A percentile compares a stretch with the other conserved stretches of the same genome.
Evolutionary conservation across 1,140 invertebrate species (phyloP).

Genomic region (Anastrepha ludens): DNA sequence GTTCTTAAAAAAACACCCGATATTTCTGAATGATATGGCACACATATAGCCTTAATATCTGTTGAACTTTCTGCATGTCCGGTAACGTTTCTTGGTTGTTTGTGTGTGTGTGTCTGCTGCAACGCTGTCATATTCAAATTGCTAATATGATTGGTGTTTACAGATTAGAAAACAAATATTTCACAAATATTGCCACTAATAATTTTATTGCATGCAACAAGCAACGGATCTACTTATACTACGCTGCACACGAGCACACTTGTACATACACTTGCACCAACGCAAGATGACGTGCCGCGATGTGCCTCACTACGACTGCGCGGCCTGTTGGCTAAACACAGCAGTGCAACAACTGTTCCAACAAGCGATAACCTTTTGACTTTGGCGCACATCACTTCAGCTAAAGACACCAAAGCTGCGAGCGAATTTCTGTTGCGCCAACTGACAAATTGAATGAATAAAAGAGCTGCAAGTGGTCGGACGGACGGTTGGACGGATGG

Average conservation of each 20-base stretch:
- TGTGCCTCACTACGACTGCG: constrained; percentile 46
- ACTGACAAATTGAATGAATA: constrained; percentile 75
- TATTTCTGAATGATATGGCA: too few species aligned
- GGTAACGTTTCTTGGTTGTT: neutral
- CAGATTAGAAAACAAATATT: constrained; percentile 75
- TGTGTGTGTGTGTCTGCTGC: constrained; percentile 26
- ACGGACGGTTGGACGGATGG: constrained; percentile 54
- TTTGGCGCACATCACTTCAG: constrained; percentile 57
- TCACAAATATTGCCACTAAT: constrained; percentile 74
- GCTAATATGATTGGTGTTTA: constrained; percentile 75
- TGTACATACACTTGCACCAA: constrained; percentile 1
- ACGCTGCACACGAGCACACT: neutral
- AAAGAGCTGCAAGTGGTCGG: constrained; percentile 74
- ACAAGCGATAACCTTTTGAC: constrained; percentile 73
- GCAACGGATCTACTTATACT: too few species aligned
- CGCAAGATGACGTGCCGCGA: constrained; percentile 34
- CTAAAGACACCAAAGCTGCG: constrained; percentile 48
- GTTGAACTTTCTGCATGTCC: neutral
- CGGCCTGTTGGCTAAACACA: constrained; percentile 57
- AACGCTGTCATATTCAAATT: constrained; percentile 74
- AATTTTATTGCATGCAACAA: constrained; percentile 63
- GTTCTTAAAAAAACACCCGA: too few species aligned
- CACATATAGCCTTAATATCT: neutral
- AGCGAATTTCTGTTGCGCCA: constrained; percentile 55
- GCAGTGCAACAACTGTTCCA: constrained; percentile 55